These are phyloP conservation scores for Agriopis leucophaearia DNA, from an alignment of 2,888 invertebrate species.

Conservation along the genomic window DNA sequence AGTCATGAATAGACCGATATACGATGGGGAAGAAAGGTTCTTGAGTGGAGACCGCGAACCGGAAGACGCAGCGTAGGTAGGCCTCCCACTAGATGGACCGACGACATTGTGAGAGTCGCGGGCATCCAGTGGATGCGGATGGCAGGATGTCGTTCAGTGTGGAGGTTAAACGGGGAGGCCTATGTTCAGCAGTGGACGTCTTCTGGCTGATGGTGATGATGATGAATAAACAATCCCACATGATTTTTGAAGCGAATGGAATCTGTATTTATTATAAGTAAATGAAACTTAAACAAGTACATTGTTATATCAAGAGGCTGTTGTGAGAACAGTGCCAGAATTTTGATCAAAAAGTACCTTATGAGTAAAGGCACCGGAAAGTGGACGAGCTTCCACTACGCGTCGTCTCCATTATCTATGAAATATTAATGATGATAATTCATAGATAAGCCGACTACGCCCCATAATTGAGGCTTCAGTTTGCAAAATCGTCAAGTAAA, in stretches of 20 bases:
- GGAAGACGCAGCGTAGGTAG: too few relatives aligned
- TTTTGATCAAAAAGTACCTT: background rate
- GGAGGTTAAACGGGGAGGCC: too few relatives aligned
- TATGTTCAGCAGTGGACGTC: too few relatives aligned
- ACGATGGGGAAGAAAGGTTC: too few relatives aligned
- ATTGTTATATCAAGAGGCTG: background rate
- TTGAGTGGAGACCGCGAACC: too few relatives aligned
- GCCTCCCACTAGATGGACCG: too few relatives aligned
- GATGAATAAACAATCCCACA: background rate
- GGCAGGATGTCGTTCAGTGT: too few relatives aligned
- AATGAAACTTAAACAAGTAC: background rate
- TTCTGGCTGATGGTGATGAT: too few relatives aligned
- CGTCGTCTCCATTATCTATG: conserved; percentile 4
- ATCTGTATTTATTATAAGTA: background rate
- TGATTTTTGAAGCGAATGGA: background rate
- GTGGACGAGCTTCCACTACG: background rate
- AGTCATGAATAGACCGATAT: too few relatives aligned
- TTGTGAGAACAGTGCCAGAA: background rate
- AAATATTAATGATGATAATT: conserved; percentile 31
- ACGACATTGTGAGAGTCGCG: too few relatives aligned
- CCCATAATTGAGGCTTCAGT: conserved; percentile 28
- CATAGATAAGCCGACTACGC: background rate
- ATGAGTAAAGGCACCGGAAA: background rate
- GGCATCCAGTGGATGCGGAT: too few relatives aligned
- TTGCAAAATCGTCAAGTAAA: conserved; percentile 48